phyloP scores from a whole-genome alignment of 1,140 invertebrate genomes.

The Epicauta chinensis region DNA sequence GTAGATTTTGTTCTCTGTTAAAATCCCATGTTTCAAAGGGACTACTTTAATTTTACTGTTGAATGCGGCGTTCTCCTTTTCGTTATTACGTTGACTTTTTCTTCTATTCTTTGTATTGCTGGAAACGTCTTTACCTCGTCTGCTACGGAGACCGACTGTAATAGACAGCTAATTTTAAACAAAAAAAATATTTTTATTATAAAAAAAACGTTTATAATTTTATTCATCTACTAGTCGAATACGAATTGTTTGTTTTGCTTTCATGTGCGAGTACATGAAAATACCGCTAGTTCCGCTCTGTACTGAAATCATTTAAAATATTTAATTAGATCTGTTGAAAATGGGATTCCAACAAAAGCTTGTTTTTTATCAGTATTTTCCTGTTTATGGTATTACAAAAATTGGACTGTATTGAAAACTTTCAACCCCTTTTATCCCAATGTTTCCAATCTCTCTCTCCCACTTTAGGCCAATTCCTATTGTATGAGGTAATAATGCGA shows the following conservation, averaged over 20 bases:
- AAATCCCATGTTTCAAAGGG: neutral
- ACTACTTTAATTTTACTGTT: neutral
- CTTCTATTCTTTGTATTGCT: too few species aligned
- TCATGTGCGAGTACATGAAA: too few species aligned
- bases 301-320: neutral
- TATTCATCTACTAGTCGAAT: neutral
- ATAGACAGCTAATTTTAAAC: too few species aligned
- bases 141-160: too few species aligned
- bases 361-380: too few species aligned
- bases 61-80: neutral
- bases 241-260: neutral
- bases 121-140: too few species aligned
- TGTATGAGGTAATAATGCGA: constrained; percentile 6
- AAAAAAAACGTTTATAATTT: too few species aligned
- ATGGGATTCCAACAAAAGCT: neutral
- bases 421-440: neutral
- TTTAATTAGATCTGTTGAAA: too few species aligned
- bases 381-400: neutral
- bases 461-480: neutral
- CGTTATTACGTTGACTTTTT: too few species aligned
- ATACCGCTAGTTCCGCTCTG: too few species aligned
- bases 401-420: neutral
- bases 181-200: too few species aligned
- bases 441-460: neutral
- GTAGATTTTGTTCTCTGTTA: neutral